A percentile compares a stretch with the other conserved stretches of the same genome.
Conservation (phyloP, 2,888 invertebrate genomes). For the Neria commutata region DNA sequence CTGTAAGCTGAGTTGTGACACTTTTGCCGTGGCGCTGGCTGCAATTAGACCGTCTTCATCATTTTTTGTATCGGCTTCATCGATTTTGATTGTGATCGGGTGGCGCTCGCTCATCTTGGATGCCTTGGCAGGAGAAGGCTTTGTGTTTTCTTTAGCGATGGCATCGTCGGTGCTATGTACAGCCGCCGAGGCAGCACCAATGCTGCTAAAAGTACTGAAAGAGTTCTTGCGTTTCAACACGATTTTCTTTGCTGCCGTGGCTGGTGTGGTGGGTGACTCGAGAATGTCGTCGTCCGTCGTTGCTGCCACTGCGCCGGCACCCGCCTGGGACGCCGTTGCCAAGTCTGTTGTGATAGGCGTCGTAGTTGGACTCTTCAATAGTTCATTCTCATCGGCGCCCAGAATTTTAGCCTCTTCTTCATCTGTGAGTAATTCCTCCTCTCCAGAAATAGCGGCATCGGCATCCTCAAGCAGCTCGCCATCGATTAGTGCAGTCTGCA, state of each 20-base stretch:
- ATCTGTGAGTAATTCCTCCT: conserved; percentile 57
- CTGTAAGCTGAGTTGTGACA: conserved; percentile 66
- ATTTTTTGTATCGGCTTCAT: conserved; percentile 54
- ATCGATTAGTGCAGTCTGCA: conserved; percentile 68
- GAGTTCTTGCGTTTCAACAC: conserved; percentile 55
- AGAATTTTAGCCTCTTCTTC: conserved; percentile 62
- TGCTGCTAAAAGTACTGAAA: conserved; percentile 21
- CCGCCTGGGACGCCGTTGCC: background rate
- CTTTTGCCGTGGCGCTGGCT: conserved; percentile 62
- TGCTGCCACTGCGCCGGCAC: conserved; percentile 19
- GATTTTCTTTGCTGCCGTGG: conserved; percentile 46
- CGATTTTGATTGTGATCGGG: conserved; percentile 47
- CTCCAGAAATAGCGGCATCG: conserved; percentile 64
- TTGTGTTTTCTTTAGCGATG: conserved; percentile 50
- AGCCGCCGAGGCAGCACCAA: conserved; percentile 20
- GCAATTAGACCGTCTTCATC: conserved; percentile 8
- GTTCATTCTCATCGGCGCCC: conserved; percentile 52
- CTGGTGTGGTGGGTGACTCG: conserved; percentile 13
- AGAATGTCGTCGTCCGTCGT: background rate
- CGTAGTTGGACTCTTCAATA: conserved; percentile 52
- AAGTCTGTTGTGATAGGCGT: background rate
- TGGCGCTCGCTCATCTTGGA: conserved; percentile 56
- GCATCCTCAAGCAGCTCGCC: conserved; percentile 59
- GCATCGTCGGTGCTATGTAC: background rate
- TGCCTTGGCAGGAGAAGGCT: conserved; percentile 66